A percentile compares a stretch with the other conserved stretches of the same genome.
Conservation (phyloP, 2,888 invertebrate species). For the Cheiracanthium punctorium region DNA sequence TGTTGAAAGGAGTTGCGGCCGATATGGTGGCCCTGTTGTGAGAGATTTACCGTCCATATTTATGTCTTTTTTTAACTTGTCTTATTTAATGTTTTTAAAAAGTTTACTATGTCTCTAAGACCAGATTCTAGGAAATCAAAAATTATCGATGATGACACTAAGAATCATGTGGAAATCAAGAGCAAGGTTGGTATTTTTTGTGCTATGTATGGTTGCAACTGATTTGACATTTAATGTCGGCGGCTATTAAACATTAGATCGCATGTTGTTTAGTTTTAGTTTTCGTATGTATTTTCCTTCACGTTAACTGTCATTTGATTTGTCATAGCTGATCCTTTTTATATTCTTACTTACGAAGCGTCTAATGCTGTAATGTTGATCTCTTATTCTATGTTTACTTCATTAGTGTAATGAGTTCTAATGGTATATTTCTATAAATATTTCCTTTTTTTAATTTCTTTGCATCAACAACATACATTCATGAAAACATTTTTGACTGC, state of each 20-base stretch:
- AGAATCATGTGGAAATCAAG: constrained; percentile 48
- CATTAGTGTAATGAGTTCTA: too few species aligned
- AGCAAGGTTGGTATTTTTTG: constrained; percentile 58
- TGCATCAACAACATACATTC: too few species aligned
- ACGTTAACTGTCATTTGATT: too few species aligned
- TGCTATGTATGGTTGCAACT: background rate
- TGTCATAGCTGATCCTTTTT: too few species aligned
- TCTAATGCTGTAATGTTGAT: too few species aligned
- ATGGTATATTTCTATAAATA: too few species aligned
- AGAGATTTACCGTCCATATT: constrained; percentile 16
- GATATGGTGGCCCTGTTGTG: constrained; percentile 38
- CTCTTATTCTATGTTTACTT: too few species aligned
- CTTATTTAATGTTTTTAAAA: background rate
- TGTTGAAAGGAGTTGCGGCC: constrained; percentile 56
- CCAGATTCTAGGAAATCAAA: constrained; percentile 31
- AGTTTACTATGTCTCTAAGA: background rate
- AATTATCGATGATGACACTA: constrained; percentile 16
- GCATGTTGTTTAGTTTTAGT: background rate
- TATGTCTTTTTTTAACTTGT: background rate
- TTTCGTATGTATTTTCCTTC: too few species aligned
- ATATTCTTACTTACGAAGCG: too few species aligned
- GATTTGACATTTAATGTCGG: background rate
- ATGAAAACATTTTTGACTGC: too few species aligned
- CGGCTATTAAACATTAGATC: background rate
- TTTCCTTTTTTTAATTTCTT: too few species aligned